These are phyloP conservation scores for Ariolimax columbianus DNA, from an alignment of 2,888 invertebrate genomes.

Conservation along the genomic window DNA sequence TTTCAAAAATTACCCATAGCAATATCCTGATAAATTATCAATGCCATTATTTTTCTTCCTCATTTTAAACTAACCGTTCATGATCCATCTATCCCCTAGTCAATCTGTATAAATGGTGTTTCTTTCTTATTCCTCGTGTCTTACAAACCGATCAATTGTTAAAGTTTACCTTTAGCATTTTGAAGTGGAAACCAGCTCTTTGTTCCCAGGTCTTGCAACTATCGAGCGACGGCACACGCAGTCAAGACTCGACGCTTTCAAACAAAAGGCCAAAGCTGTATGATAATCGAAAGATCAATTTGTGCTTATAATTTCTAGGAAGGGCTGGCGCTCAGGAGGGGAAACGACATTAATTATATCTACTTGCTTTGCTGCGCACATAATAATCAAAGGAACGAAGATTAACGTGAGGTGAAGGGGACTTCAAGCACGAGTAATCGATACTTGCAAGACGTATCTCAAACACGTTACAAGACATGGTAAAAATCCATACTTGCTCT, in stretches of 20 bases:
- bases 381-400: constrained; percentile 26
- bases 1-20: not conserved
- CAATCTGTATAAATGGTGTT: not conserved
- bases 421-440: not conserved
- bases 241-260: constrained; percentile 30
- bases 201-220: constrained; percentile 16
- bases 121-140: not conserved
- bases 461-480: constrained; percentile 12
- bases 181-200: constrained; percentile 29
- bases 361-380: not conserved
- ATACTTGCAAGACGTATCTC: constrained; percentile 11
- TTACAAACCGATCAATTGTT: constrained; percentile 41
- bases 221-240: constrained; percentile 25
- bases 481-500: not conserved
- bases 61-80: not conserved
- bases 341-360: constrained; percentile 23
- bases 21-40: not conserved
- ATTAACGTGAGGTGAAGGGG: not conserved
- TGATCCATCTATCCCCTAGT: not conserved
- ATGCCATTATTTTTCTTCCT: not conserved
- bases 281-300: constrained; percentile 46
- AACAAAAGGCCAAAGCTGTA: constrained; percentile 43
- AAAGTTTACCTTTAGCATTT: constrained; percentile 38
- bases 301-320: constrained; percentile 21
- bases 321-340: not conserved